Percentiles rank a stretch among this genome's conserved stretches.
These are phyloP conservation scores for Drosophila truncata DNA, from an alignment of 1,140 invertebrate species.

Conservation along the genomic window DNA sequence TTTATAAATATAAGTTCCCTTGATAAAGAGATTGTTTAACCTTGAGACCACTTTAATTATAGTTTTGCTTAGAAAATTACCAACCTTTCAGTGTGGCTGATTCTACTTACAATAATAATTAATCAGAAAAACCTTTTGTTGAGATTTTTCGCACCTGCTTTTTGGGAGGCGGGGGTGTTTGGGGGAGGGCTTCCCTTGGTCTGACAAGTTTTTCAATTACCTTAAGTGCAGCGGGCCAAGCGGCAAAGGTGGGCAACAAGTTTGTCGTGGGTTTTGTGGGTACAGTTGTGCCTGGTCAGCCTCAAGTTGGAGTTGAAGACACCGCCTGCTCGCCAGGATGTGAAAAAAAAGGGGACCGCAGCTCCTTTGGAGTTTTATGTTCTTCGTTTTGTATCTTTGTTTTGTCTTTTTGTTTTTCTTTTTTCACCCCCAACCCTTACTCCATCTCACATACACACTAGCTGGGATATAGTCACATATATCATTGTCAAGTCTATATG, in stretches of 20 bases:
- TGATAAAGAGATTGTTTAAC: neutral
- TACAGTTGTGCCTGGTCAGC: slow-evolving; percentile 71
- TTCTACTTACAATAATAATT: slow-evolving; percentile 30
- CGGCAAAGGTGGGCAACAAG: slow-evolving; percentile 57
- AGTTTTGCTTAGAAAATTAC: slow-evolving; percentile 10
- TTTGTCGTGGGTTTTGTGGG: slow-evolving; percentile 31
- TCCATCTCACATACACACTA: slow-evolving; percentile 36
- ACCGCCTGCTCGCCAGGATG: slow-evolving; percentile 6
- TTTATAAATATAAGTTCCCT: too few relatives aligned
- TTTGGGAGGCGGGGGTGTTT: neutral
- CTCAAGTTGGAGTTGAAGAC: slow-evolving; percentile 29
- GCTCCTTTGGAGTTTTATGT: slow-evolving; percentile 73
- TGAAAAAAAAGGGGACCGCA: slow-evolving; percentile 47
- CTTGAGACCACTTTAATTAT: slow-evolving; percentile 53
- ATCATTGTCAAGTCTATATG: slow-evolving; percentile 83
- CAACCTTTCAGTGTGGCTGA: neutral
- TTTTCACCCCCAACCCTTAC: slow-evolving; percentile 23
- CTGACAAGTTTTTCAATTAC: slow-evolving; percentile 70
- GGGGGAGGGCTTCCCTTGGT: neutral
- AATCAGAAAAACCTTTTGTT: slow-evolving; percentile 34
- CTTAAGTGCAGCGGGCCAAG: slow-evolving; percentile 59
- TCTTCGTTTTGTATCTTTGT: slow-evolving; percentile 69
- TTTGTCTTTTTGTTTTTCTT: slow-evolving; percentile 40
- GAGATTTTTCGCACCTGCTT: slow-evolving; percentile 37
- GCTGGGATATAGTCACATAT: slow-evolving; percentile 75